These are phyloP conservation scores for Acanthoscelides obtectus DNA, from an alignment of 2,888 invertebrate genomes.

Conservation along the genomic window DNA sequence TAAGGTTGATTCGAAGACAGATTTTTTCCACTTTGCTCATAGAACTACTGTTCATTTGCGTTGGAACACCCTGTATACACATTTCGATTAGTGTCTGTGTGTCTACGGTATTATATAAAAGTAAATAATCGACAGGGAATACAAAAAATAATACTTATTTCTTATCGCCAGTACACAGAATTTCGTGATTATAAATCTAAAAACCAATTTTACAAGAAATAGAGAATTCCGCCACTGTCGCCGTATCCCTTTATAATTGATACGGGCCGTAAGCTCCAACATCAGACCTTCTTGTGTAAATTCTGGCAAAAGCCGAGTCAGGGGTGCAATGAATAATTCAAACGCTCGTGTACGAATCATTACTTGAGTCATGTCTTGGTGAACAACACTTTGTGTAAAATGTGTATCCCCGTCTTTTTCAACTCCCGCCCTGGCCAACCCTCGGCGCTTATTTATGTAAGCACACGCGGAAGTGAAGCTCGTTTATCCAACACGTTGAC, in stretches of 20 bases:
- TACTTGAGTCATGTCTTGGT: constrained; percentile 40
- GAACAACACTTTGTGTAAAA: neutral
- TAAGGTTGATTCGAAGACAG: too few relatives aligned
- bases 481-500: constrained; percentile 39
- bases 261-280: constrained; percentile 20
- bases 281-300: constrained; percentile 28
- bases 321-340: constrained; percentile 45
- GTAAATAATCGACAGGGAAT: too few relatives aligned
- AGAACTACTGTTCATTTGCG: too few relatives aligned
- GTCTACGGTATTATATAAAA: too few relatives aligned
- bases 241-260: constrained; percentile 1
- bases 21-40: too few relatives aligned
- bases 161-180: too few relatives aligned
- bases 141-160: too few relatives aligned
- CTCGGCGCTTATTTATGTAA: constrained; percentile 39
- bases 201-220: neutral
- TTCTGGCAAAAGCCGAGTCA: constrained; percentile 22
- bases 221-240: constrained; percentile 4
- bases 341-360: constrained; percentile 46
- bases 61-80: too few relatives aligned
- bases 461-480: constrained; percentile 39
- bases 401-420: neutral
- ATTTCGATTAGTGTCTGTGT: too few relatives aligned
- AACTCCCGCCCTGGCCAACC: neutral
- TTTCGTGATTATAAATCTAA: too few relatives aligned